phyloP scores from a whole-genome alignment of 2,113 vertebrate genomes.

The Bufo gargarizans region DNA sequence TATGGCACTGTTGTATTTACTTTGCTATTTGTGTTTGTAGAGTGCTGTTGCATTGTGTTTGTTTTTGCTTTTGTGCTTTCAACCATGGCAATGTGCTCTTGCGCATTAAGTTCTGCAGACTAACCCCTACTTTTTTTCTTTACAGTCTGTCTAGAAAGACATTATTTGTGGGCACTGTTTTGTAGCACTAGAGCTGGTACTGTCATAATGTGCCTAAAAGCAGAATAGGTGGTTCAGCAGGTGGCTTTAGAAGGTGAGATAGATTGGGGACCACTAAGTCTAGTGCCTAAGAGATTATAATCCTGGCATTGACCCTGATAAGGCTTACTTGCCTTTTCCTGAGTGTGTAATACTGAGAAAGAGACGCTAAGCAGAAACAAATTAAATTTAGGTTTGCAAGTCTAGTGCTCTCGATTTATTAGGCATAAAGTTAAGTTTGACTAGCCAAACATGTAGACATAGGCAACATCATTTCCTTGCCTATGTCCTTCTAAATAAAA shows the following conservation, averaged over 20 bases:
- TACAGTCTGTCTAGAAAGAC: not conserved
- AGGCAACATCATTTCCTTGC: not conserved
- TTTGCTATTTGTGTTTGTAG: too few relatives aligned
- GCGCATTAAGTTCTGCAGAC: too few relatives aligned
- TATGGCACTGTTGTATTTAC: too few relatives aligned
- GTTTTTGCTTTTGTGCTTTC: too few relatives aligned
- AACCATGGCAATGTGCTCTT: too few relatives aligned
- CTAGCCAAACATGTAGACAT: not conserved
- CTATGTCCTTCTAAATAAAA: slow-evolving; percentile 22
- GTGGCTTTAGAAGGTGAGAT: not conserved
- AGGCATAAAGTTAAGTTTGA: not conserved
- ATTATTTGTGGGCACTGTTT: not conserved
- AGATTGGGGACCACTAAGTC: too few relatives aligned
- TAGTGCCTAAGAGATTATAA: not conserved
- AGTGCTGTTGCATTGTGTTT: too few relatives aligned
- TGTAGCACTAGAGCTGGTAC: not conserved
- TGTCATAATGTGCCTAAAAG: not conserved
- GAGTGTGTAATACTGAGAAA: not conserved
- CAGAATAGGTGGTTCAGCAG: not conserved
- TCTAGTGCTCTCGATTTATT: not conserved
- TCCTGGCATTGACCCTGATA: not conserved
- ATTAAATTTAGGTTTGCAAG: not conserved
- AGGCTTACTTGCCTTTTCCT: not conserved
- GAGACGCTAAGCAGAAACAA: not conserved
- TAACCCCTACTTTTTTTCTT: too few relatives aligned